Evolutionary conservation across 2,888 invertebrate genomes (phyloP).

Genomic region (Clanis bilineata): DNA sequence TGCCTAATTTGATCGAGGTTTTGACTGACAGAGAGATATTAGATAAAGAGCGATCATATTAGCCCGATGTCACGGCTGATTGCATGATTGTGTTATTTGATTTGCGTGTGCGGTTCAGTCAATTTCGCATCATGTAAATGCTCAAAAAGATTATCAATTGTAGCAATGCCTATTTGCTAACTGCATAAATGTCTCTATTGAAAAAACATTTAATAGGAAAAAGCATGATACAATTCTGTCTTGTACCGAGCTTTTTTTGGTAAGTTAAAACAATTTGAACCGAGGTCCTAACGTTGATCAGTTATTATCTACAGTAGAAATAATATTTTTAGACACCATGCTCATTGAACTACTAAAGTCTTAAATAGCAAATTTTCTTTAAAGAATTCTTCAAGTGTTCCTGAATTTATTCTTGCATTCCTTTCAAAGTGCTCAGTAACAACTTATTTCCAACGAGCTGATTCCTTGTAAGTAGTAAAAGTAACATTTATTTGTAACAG

Average conservation of each 20-base stretch:
- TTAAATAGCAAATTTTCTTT: no score
- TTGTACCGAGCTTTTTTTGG: no score
- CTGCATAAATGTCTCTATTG: not conserved
- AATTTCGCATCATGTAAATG: not conserved
- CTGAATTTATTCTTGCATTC: not conserved
- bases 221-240: no score
- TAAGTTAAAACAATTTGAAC: no score
- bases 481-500: conserved; percentile 15
- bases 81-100: conserved; percentile 17
- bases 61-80: conserved; percentile 8
- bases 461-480: not conserved
- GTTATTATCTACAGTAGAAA: no score
- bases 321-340: no score
- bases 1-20: conserved; percentile 20
- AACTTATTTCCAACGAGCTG: no score
- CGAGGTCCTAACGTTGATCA: no score
- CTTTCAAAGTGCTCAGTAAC: not conserved
- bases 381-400: no score
- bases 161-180: not conserved
- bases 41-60: conserved; percentile 9
- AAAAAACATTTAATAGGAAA: not conserved
- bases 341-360: no score
- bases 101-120: not conserved
- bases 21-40: conserved; percentile 11
- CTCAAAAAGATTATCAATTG: no score